Base-by-base conservation (phyloP, 1,140 invertebrate species). In the Listronotus oregonensis region DNA sequence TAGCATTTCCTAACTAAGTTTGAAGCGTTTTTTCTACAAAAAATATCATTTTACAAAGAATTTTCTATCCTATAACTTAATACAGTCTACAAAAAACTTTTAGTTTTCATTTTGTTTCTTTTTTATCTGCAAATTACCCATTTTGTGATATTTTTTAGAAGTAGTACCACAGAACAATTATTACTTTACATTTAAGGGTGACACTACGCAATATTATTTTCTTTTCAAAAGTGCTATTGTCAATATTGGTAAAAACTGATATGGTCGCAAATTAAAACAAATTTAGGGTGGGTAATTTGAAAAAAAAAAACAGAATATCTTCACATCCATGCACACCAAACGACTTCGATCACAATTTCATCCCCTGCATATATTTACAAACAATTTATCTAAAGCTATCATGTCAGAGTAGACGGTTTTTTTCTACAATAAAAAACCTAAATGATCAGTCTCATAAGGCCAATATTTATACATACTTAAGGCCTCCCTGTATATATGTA, bases 371-470 rank as follows among this genome's bases (percentile, higher is more conserved):
- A 39, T 10, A 54, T 37, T 21, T 14, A 54, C 32, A 52, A n/a
- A 27, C 21, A 37, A 37, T 37, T 37, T 37, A 5, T 10, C 51
- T 54, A 54, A 54, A 54, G 51, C 51, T 54, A 54, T 17, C 7
- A 39, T 54, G 51, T 54, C 51, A 54, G 51, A 54, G 51, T 54
- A 40, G 15, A 31, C n/a, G 51, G 51, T 54, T 54, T 54, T 40
- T 39, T 12, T 40, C 6, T n/a, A n/a, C n/a, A 47, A 18, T 17
- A 37, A 14, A 51, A 51, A 61, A 51, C 39, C 59, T 47, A 51
- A 60, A 47, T 37, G 17, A 51, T 61, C 59, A 61, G 59, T 61
- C 59, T 61, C 59, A 61, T 61, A 14, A 18, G 31, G 31, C 31
- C 12, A 37, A 39, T 40, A 11, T 14, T 18, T 18, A 47, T 10